phyloP scores from a whole-genome alignment of 2,113 vertebrate species.

The Dromiciops gliroides region DNA sequence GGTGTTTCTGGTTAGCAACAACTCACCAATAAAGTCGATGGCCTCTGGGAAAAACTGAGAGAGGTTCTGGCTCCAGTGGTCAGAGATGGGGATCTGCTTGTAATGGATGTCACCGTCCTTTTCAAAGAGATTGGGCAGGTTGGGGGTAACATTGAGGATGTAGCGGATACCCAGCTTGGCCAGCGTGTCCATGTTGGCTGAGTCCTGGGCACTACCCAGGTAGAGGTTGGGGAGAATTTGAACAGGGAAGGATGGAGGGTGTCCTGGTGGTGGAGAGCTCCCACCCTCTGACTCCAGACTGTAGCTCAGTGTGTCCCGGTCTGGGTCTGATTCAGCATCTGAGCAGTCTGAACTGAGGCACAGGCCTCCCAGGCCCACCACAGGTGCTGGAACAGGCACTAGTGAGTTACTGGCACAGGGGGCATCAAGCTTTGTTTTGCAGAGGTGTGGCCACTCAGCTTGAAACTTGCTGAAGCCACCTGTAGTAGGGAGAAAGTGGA shows the following conservation, averaged over 20 bases:
- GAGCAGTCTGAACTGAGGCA: slow-evolving; percentile 89
- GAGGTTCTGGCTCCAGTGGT: slow-evolving; percentile 94
- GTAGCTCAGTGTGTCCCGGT: slow-evolving; percentile 85
- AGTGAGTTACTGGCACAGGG: slow-evolving; percentile 83
- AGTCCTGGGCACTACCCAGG: slow-evolving; percentile 92
- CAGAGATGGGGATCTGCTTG: slow-evolving; percentile 94
- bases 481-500: slow-evolving; percentile 67
- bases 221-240: slow-evolving; percentile 94
- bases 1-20: not conserved
- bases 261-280: slow-evolving; percentile 84
- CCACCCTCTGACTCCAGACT: slow-evolving; percentile 85
- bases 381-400: slow-evolving; percentile 82
- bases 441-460: slow-evolving; percentile 89
- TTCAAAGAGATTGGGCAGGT: slow-evolving; percentile 93
- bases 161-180: slow-evolving; percentile 91
- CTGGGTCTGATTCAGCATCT: slow-evolving; percentile 87
- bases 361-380: slow-evolving; percentile 90
- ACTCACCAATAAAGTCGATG: slow-evolving; percentile 93
- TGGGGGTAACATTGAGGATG: slow-evolving; percentile 93
- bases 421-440: slow-evolving; percentile 88
- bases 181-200: slow-evolving; percentile 89
- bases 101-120: slow-evolving; percentile 91
- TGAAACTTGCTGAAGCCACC: slow-evolving; percentile 93
- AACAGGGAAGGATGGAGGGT: slow-evolving; percentile 88
- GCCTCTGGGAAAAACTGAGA: slow-evolving; percentile 94